Evolutionary conservation across 2,888 invertebrate species (phyloP), one percentile per base, ranked within the genome.

Genomic region (Drosophila mercatorum): DNA sequence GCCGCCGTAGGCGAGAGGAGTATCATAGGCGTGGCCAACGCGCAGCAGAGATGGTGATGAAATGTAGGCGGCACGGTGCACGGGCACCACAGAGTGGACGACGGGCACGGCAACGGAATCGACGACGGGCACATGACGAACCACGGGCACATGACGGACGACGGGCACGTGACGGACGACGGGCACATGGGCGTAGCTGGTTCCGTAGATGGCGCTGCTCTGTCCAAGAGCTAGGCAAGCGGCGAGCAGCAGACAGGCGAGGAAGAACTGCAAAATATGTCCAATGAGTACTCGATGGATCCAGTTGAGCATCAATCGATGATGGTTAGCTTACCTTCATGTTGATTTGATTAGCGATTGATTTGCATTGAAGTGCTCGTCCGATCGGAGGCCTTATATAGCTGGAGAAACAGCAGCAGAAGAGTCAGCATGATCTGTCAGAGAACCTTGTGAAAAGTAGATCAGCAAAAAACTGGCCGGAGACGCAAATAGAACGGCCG

Each of bases 301-400:
- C 28, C 55, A 28, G 40, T 28, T 41, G 40, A n/a, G 2, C n/a
- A 26, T 11, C 31, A 11, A 0, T 36, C 17, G 4, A 38, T 10
- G 10, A n/a, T 46, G 38, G 28, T 38, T 22, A 14, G 55, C 73
- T 78, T 49, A 89, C 86, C 90, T 89, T 89, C 90, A 86, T 89
- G 51, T 84, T 80, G 67, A 51, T 60, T 75, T 51, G 68, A 57
- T 75, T 65, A 53, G 59, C 56, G 67, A 78, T 59, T 70, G 72
- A 75, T 73, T 78, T 84, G 88, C 84, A 66, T 68, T 89, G 82
- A 64, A 55, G 52, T 60, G 38, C n/a, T 59, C 44, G 59, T 5
- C 2, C 58, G 22, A 52, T 46, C 53, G 34, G 34, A 11, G 61
- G 31, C 52, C 36, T 87, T 84, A 68, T 84, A 84, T 84, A 89